A percentile compares a stretch with the other conserved stretches of the same genome.
Evolutionary conservation across 1,140 invertebrate genomes (phyloP).

Genomic region (Drosophila nannoptera): DNA sequence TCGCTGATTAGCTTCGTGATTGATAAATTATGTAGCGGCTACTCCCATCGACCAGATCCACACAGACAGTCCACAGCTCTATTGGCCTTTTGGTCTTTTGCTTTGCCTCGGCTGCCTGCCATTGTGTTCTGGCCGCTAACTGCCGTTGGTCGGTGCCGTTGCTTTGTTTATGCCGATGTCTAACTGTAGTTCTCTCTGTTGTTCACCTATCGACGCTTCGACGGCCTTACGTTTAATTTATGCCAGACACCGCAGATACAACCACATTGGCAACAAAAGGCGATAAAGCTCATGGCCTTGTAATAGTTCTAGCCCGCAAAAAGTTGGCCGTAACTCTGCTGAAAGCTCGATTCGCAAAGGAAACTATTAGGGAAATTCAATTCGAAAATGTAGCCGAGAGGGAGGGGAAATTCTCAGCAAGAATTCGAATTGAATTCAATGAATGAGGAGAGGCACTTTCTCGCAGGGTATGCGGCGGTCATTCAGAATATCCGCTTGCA

Average conservation of each 20-base stretch:
- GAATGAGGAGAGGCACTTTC: too few species aligned
- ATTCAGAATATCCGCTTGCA: background rate
- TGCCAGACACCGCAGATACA: conserved; percentile 18
- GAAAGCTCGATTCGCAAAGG: conserved; percentile 3
- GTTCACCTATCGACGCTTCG: conserved; percentile 45
- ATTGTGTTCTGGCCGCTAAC: conserved; percentile 35
- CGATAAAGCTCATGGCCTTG: conserved; percentile 21
- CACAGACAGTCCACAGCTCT: too few species aligned
- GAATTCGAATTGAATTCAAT: too few species aligned
- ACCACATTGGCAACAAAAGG: conserved; percentile 4
- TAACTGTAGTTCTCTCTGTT: conserved; percentile 1
- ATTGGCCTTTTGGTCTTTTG: background rate
- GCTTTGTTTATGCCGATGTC: conserved; percentile 25
- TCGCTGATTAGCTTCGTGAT: conserved; percentile 31
- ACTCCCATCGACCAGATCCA: background rate
- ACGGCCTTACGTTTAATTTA: conserved; percentile 48
- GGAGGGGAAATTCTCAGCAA: too few species aligned
- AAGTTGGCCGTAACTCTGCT: conserved; percentile 21
- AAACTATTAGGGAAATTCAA: background rate
- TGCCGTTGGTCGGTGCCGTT: conserved; percentile 36
- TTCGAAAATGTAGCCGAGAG: background rate
- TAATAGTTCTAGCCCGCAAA: conserved; percentile 26
- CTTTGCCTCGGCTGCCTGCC: conserved; percentile 4
- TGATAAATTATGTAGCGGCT: conserved; percentile 31
- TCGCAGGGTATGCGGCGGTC: background rate